Evolutionary conservation across 2,113 vertebrate genomes (phyloP).

Genomic region (Callorhinus ursinus): DNA sequence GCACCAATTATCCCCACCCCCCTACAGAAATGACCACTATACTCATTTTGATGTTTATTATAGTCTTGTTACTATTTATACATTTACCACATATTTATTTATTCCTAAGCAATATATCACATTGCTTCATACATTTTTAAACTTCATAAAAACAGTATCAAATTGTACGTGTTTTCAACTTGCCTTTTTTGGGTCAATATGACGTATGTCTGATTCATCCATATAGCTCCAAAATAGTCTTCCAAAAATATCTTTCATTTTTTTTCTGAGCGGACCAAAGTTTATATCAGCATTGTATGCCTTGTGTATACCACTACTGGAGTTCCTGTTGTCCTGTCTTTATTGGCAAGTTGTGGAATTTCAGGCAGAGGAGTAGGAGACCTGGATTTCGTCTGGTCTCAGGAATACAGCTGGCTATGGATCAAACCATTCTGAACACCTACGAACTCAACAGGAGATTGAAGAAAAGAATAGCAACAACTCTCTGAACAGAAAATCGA

Average conservation of each 20-base stretch:
- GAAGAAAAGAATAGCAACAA: too few species aligned
- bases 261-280: background rate
- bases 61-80: background rate
- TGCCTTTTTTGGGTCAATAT: background rate
- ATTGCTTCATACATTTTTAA: background rate
- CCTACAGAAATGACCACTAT: background rate
- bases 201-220: background rate
- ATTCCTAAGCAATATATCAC: background rate
- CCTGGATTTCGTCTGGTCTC: too few species aligned
- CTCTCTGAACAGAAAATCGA: too few species aligned
- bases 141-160: background rate
- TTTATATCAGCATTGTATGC: background rate
- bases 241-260: conserved; percentile 25
- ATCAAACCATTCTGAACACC: too few species aligned
- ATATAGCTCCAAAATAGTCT: background rate
- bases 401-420: too few species aligned
- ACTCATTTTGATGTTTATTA: background rate
- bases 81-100: background rate
- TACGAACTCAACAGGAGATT: too few species aligned
- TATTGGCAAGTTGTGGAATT: background rate
- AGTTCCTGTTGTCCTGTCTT: background rate
- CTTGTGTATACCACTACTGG: background rate
- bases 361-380: background rate
- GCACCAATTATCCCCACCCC: background rate
- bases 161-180: background rate